Conservation (phyloP, 1,140 invertebrate species). For the Lucilia sericata region DNA sequence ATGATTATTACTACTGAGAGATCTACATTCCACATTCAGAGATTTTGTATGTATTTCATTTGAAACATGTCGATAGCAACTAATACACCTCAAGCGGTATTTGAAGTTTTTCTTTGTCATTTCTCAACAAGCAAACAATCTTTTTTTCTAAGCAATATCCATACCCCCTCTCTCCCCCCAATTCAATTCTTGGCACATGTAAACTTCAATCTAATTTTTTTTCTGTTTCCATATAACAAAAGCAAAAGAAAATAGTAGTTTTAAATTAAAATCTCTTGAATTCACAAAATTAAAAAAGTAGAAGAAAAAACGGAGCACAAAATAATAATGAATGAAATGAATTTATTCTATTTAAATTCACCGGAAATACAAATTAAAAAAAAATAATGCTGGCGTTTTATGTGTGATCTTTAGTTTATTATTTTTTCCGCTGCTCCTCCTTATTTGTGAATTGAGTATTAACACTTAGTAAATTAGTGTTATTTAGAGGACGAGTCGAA, state of each 20-base stretch:
- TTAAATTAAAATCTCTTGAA: slow-evolving; percentile 12
- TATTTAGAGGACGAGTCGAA: too few relatives aligned
- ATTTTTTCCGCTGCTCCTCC: background rate
- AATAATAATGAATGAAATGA: background rate
- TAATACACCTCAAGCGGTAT: background rate
- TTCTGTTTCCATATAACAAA: background rate
- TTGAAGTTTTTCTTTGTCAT: background rate
- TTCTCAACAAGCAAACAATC: background rate
- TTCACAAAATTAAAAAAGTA: background rate
- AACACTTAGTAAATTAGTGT: background rate
- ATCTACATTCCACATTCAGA: too few relatives aligned
- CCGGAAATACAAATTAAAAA: slow-evolving; percentile 16
- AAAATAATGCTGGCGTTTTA: background rate
- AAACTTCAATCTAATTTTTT: background rate
- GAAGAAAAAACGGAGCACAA: background rate
- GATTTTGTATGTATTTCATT: too few relatives aligned
- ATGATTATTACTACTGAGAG: too few relatives aligned
- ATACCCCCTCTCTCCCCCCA: background rate
- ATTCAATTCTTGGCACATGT: background rate
- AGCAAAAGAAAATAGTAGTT: background rate
- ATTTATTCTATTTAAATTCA: slow-evolving; percentile 4
- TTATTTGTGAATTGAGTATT: background rate
- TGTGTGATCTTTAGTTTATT: slow-evolving; percentile 11
- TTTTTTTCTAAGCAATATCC: background rate
- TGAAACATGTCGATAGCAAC: too few relatives aligned